These are phyloP conservation scores for Drosophila nigromelanica DNA, from an alignment of 1,140 invertebrate genomes.

Conservation along the genomic window DNA sequence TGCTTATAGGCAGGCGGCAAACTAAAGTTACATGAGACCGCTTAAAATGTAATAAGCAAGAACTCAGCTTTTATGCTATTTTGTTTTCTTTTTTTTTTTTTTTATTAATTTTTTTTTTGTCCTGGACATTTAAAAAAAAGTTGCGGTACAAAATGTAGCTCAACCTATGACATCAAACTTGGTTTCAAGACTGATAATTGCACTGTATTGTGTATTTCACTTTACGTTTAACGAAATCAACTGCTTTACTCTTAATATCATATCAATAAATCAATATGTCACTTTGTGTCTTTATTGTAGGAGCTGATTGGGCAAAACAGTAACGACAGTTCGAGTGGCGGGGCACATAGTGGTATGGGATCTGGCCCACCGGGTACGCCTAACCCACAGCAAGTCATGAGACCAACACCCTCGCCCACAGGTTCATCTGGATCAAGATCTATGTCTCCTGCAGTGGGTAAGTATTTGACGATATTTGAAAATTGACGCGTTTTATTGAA, in stretches of 20 bases:
- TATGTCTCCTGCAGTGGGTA: slow-evolving; percentile 97
- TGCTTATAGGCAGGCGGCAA: slow-evolving; percentile 61
- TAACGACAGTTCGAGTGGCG: slow-evolving; percentile 90
- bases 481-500: not conserved
- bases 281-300: slow-evolving; percentile 85
- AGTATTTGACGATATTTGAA: slow-evolving; percentile 81
- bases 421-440: slow-evolving; percentile 95
- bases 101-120: too few species aligned
- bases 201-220: too few species aligned
- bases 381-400: slow-evolving; percentile 88
- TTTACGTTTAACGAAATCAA: too few species aligned
- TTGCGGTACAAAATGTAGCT: too few species aligned
- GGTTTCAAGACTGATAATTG: too few species aligned
- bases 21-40: slow-evolving; percentile 60
- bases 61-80: too few species aligned
- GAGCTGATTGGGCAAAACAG: slow-evolving; percentile 93
- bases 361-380: slow-evolving; percentile 89
- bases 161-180: too few species aligned
- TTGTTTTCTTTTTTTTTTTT: too few species aligned
- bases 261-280: not conserved
- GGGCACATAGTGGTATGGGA: slow-evolving; percentile 89
- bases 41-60: slow-evolving; percentile 41
- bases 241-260: too few species aligned
- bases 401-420: slow-evolving; percentile 96
- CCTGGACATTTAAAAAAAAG: too few species aligned